Evolutionary conservation across 2,797 vertebrate species (phyloP).

Genomic region (Melanotaenia parkinsoni): DNA sequence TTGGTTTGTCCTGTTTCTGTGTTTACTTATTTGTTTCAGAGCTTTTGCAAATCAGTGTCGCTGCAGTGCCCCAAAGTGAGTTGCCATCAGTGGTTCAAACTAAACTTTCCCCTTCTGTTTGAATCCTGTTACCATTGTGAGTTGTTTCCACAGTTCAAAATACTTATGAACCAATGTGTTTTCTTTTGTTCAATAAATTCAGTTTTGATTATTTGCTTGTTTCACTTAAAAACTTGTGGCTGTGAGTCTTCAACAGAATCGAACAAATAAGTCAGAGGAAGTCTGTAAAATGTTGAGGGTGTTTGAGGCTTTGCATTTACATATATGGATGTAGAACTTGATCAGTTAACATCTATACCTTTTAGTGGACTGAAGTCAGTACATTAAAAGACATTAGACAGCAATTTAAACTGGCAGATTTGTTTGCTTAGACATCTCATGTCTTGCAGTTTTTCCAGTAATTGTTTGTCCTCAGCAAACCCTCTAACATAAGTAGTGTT

Average conservation of each 20-base stretch:
- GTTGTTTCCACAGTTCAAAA: conserved; percentile 12
- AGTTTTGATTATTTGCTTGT: conserved; percentile 1
- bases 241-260: background rate
- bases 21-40: conserved; percentile 46
- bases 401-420: conserved; percentile 4
- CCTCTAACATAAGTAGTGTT: conserved; percentile 61
- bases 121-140: conserved; percentile 6
- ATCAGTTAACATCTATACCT: background rate
- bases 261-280: background rate
- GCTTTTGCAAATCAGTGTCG: conserved; percentile 16
- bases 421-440: conserved; percentile 42
- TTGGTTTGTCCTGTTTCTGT: conserved; percentile 34
- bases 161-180: conserved; percentile 12
- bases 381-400: conserved; percentile 30
- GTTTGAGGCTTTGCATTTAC: background rate
- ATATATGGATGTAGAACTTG: background rate
- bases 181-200: conserved; percentile 6
- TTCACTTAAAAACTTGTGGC: conserved; percentile 1
- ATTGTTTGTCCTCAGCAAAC: conserved; percentile 62
- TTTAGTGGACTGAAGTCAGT: background rate
- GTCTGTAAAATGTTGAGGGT: background rate
- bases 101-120: conserved; percentile 5
- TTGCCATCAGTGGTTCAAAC: background rate
- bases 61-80: background rate
- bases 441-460: conserved; percentile 60